phyloP scores from a whole-genome alignment of 1,140 invertebrate species.

The Zaprionus africanus region DNA sequence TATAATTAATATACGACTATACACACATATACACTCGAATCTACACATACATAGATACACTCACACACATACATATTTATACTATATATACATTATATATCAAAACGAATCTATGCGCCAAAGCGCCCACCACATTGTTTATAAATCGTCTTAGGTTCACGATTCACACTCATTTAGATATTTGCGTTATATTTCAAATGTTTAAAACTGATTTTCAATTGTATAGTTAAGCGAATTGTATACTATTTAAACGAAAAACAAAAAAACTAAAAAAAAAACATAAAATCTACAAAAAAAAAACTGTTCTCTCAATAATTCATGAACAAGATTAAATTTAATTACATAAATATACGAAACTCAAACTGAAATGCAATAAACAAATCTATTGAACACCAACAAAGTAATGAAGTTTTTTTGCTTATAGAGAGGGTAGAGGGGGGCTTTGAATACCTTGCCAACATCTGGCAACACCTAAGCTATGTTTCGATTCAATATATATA shows the following conservation, averaged over 20 bases:
- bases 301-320: conserved; percentile 79
- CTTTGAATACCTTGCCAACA: too few relatives aligned
- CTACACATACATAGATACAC: conserved; percentile 14
- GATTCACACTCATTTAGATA: conserved; percentile 20
- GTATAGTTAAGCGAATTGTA: conserved; percentile 81
- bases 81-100: conserved; percentile 17
- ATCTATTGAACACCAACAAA: conserved; percentile 74
- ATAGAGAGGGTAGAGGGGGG: too few relatives aligned
- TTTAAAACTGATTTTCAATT: conserved; percentile 73
- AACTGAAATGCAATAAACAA: conserved; percentile 77
- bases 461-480: too few relatives aligned
- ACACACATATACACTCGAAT: conserved; percentile 15
- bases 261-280: conserved; percentile 27
- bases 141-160: conserved; percentile 50
- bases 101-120: conserved; percentile 4
- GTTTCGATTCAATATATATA: too few relatives aligned
- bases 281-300: conserved; percentile 44
- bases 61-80: conserved; percentile 6
- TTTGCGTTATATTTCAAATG: conserved; percentile 39
- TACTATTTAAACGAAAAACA: conserved; percentile 74
- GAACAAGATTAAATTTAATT: conserved; percentile 71
- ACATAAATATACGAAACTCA: conserved; percentile 62
- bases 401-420: not conserved
- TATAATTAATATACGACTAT: conserved; percentile 52
- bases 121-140: conserved; percentile 43